Conservation (phyloP, 2,888 invertebrate genomes). For the Ditula angustiorana region DNA sequence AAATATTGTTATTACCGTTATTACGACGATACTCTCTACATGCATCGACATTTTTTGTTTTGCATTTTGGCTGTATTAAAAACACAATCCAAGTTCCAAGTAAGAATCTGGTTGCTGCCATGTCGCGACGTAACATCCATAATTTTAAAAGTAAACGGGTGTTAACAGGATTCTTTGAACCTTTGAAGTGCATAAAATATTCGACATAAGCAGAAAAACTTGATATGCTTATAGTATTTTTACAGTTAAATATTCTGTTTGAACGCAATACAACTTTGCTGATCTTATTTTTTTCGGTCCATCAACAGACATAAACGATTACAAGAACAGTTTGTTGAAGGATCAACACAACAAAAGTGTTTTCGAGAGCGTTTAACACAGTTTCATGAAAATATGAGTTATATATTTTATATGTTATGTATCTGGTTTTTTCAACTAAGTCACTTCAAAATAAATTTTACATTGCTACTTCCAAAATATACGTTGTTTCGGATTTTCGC, state of each 20-base stretch:
- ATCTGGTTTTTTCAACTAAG: background rate
- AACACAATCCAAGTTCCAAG: background rate
- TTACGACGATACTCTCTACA: background rate
- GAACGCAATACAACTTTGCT: background rate
- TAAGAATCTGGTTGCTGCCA: background rate
- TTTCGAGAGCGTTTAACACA: background rate
- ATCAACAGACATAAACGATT: conserved; percentile 6
- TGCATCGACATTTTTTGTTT: background rate
- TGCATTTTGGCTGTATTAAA: background rate
- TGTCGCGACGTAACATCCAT: background rate
- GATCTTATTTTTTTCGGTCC: background rate
- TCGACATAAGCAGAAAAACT: background rate
- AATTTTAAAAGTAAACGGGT: background rate
- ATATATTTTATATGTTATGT: too few relatives aligned
- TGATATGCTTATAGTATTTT: background rate
- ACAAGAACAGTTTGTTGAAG: background rate
- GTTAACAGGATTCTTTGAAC: background rate
- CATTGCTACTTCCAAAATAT: background rate
- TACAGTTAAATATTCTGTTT: background rate
- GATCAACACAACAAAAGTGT: background rate
- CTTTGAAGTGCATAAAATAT: background rate
- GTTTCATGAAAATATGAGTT: background rate
- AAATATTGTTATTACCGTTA: conserved; percentile 28
- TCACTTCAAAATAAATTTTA: background rate
- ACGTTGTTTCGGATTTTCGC: background rate